phyloP scores from a whole-genome alignment of 2,888 invertebrate species.

The Nomada lathburiana region DNA sequence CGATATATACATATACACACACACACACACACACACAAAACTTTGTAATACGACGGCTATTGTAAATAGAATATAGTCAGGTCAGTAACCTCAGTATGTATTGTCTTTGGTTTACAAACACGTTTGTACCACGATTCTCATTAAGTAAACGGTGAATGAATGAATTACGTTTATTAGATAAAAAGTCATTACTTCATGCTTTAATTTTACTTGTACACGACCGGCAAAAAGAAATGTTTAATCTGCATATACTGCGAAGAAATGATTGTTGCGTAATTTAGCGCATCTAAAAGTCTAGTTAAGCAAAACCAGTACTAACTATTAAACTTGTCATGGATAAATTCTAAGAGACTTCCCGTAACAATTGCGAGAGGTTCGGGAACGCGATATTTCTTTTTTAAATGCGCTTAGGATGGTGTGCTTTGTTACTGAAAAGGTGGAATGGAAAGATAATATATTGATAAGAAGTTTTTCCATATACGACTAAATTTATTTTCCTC shows the following conservation, averaged over 20 bases:
- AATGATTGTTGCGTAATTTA: conserved; percentile 26
- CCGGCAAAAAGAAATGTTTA: conserved; percentile 17
- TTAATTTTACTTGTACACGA: conserved; percentile 32
- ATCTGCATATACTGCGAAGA: conserved; percentile 4
- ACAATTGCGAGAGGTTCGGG: conserved; percentile 12
- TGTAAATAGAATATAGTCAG: conserved; percentile 59
- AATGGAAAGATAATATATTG: conserved; percentile 56
- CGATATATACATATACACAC: conserved; percentile 6
- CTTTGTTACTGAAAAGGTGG: conserved; percentile 50
- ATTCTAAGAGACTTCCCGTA: conserved; percentile 10
- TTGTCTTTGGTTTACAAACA: conserved; percentile 58
- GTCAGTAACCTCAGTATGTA: conserved; percentile 53
- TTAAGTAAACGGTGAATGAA: conserved; percentile 37
- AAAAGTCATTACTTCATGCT: conserved; percentile 46
- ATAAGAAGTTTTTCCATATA: conserved; percentile 43
- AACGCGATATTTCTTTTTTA: conserved; percentile 9
- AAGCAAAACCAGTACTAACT: conserved; percentile 22
- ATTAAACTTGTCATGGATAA: conserved; percentile 33
- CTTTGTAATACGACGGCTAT: conserved; percentile 55
- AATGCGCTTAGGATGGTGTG: conserved; percentile 32
- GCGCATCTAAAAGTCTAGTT: conserved; percentile 9
- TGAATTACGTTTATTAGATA: conserved; percentile 38
- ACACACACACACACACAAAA: background rate
- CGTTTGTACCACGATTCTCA: conserved; percentile 51
- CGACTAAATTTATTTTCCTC: conserved; percentile 54